Conservation (phyloP, 2,888 invertebrate species). For the Omphaloscelis lunosa region DNA sequence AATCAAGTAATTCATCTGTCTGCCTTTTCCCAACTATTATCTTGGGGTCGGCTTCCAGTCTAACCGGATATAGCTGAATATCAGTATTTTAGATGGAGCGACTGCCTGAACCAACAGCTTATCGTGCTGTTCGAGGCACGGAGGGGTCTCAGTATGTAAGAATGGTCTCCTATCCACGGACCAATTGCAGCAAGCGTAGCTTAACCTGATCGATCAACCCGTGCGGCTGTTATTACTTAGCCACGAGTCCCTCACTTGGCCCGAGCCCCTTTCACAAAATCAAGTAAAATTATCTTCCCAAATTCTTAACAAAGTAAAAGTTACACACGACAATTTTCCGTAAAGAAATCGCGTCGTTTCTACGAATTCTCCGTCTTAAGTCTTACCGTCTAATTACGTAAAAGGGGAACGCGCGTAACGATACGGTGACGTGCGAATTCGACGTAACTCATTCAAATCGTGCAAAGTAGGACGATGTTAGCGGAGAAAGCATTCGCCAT, state of each 20-base stretch:
- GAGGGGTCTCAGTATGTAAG: no score
- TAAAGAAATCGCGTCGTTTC: conserved; percentile 46
- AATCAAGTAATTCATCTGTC: no score
- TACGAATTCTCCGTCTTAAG: conserved; percentile 36
- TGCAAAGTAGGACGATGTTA: conserved; percentile 63
- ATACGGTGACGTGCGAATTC: conserved; percentile 41
- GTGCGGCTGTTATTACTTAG: background rate
- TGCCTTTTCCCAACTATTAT: no score
- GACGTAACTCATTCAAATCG: conserved; percentile 60
- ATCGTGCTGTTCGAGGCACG: no score
- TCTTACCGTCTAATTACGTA: conserved; percentile 55
- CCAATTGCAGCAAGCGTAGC: no score
- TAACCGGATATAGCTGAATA: no score
- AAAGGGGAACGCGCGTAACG: conserved; percentile 21
- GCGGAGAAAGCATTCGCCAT: conserved; percentile 62
- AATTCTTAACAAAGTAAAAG: conserved; percentile 34
- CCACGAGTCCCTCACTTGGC: no score
- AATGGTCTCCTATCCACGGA: no score
- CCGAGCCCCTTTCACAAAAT: background rate
- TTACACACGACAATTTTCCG: conserved; percentile 28
- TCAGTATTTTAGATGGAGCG: no score
- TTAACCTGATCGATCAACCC: no score
- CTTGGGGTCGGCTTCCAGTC: no score
- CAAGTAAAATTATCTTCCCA: background rate
- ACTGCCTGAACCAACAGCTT: no score